These are phyloP conservation scores for Flexamia atlantica DNA, from an alignment of 2,888 invertebrate species.

Conservation along the genomic window DNA sequence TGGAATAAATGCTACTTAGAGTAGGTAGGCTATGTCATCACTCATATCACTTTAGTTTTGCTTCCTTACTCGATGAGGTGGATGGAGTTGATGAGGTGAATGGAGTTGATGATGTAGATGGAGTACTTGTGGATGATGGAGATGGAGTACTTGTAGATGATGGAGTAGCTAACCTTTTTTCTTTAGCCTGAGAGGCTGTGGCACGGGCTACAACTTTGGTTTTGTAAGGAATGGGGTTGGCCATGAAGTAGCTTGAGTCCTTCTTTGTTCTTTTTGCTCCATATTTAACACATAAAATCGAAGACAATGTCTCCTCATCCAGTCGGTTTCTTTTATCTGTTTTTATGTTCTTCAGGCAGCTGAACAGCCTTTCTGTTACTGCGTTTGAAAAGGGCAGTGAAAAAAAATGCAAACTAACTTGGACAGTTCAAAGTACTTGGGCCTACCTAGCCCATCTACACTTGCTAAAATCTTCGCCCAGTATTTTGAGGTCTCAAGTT, in stretches of 20 bases:
- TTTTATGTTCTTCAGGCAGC: background rate
- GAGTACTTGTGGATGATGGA: too few species aligned
- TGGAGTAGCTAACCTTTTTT: too few species aligned
- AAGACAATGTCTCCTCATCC: background rate
- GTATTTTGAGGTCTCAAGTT: background rate
- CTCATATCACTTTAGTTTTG: too few species aligned
- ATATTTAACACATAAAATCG: background rate
- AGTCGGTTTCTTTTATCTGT: background rate
- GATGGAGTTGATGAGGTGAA: too few species aligned
- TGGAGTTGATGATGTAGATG: too few species aligned
- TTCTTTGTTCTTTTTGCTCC: background rate
- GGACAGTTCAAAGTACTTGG: background rate
- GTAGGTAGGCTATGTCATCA: too few species aligned
- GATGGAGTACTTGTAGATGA: too few species aligned
- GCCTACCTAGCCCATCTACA: background rate
- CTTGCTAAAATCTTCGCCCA: background rate
- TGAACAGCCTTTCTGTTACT: background rate
- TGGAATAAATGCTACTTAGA: too few species aligned
- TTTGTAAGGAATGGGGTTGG: background rate
- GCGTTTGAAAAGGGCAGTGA: background rate
- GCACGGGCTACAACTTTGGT: too few species aligned
- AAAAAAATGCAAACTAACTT: background rate
- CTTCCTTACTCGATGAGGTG: too few species aligned
- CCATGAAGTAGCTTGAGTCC: background rate
- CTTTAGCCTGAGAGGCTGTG: too few species aligned